Percentiles rank a stretch among this genome's conserved stretches.
Conservation (phyloP, 2,797 vertebrate species). For the Paedocypris micromegethes region DNA sequence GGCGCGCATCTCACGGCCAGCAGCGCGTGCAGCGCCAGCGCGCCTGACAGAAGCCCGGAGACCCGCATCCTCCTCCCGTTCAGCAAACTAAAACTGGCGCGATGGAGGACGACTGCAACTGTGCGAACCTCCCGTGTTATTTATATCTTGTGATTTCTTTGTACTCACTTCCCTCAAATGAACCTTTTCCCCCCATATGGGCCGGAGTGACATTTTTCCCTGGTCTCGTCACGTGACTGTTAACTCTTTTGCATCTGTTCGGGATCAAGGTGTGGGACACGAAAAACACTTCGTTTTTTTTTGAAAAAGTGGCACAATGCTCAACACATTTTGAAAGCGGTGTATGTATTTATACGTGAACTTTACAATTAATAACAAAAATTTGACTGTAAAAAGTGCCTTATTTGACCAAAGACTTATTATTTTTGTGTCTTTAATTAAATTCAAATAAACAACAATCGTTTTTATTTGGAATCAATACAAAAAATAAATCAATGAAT, state of each 20-base stretch:
- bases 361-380: no score
- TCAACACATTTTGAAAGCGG: no score
- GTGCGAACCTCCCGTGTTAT: conserved; percentile 35
- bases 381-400: no score
- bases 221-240: conserved; percentile 62
- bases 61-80: conserved; percentile 57
- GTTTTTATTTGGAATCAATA: no score
- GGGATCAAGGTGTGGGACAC: neutral
- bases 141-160: conserved; percentile 65
- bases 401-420: no score
- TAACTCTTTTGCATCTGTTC: conserved; percentile 57
- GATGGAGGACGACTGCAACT: conserved; percentile 35
- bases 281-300: no score
- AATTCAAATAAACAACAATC: no score
- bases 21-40: conserved; percentile 56
- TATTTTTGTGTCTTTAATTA: no score
- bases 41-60: conserved; percentile 51
- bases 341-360: no score
- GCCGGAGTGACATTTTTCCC: conserved; percentile 60
- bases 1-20: conserved; percentile 50
- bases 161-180: conserved; percentile 49
- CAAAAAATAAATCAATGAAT: no score
- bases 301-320: no score
- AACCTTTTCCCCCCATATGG: conserved; percentile 46
- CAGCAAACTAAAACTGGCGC: conserved; percentile 28